Conservation (phyloP, 2,797 vertebrate species). For the Urosaurus nigricauda region DNA sequence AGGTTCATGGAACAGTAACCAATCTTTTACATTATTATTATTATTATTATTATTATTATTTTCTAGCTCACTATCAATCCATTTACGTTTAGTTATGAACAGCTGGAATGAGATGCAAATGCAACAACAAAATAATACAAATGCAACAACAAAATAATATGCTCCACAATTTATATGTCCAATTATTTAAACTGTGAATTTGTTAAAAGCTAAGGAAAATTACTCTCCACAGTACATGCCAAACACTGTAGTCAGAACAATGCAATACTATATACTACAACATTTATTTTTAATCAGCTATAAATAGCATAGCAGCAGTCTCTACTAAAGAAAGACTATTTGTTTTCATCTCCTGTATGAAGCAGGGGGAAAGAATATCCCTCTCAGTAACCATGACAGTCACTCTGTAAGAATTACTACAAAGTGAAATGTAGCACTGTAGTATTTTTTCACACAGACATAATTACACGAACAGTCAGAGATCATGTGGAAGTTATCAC, state of each 20-base stretch:
- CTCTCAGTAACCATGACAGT: slow-evolving; percentile 36
- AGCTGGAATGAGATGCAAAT: not conserved
- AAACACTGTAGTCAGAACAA: slow-evolving; percentile 56
- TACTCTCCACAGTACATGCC: slow-evolving; percentile 53
- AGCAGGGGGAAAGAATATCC: not conserved
- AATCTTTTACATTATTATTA: slow-evolving; percentile 13
- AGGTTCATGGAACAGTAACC: not conserved
- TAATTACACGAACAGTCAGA: slow-evolving; percentile 8
- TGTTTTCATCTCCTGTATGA: slow-evolving; percentile 59
- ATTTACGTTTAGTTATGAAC: slow-evolving; percentile 18
- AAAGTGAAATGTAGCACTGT: slow-evolving; percentile 22
- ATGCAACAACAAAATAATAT: slow-evolving; percentile 14
- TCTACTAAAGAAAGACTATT: slow-evolving; percentile 34
- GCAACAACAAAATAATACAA: slow-evolving; percentile 17
- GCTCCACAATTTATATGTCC: slow-evolving; percentile 27
- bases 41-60: no score
- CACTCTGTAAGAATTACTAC: slow-evolving; percentile 19
- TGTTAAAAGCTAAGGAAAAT: slow-evolving; percentile 58
- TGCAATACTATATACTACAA: slow-evolving; percentile 44
- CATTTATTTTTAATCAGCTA: slow-evolving; percentile 64
- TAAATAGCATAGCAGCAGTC: slow-evolving; percentile 60
- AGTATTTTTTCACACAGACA: slow-evolving; percentile 44
- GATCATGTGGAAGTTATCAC: not conserved
- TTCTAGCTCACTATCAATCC: not conserved
- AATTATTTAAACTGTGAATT: slow-evolving; percentile 40